These are phyloP conservation scores for Amiota minor DNA, from an alignment of 2,888 invertebrate genomes.

Conservation along the genomic window DNA sequence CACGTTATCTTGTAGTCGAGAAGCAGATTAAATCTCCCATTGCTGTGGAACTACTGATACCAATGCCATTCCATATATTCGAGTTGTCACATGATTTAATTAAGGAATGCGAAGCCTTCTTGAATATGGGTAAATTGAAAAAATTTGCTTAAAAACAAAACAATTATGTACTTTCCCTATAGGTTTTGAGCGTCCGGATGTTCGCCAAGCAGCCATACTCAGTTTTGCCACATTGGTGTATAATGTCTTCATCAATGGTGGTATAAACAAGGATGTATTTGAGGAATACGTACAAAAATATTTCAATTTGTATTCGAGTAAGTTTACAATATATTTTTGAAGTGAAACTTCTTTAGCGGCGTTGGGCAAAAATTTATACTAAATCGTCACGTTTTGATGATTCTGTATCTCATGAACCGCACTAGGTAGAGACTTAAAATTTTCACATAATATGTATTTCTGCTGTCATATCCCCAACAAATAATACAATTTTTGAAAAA, in stretches of 20 bases:
- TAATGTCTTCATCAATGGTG: slow-evolving; percentile 76
- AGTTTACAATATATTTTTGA: slow-evolving; percentile 43
- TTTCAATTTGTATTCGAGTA: slow-evolving; percentile 82
- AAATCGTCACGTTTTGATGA: no score
- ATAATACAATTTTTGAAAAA: no score
- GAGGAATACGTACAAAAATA: slow-evolving; percentile 83
- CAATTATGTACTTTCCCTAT: background rate
- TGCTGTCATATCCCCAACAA: no score
- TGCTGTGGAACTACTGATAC: slow-evolving; percentile 79
- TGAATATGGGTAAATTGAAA: slow-evolving; percentile 68
- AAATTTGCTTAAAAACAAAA: background rate
- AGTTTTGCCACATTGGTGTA: slow-evolving; percentile 81
- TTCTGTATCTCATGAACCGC: no score
- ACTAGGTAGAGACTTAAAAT: no score
- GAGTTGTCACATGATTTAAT: slow-evolving; percentile 76
- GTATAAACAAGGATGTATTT: slow-evolving; percentile 78
- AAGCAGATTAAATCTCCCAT: slow-evolving; percentile 79
- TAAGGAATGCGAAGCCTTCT: slow-evolving; percentile 76
- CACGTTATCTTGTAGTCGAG: slow-evolving; percentile 78
- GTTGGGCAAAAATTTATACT: no score
- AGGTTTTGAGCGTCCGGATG: slow-evolving; percentile 74
- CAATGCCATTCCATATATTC: slow-evolving; percentile 82
- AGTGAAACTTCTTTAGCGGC: no score
- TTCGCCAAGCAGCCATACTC: slow-evolving; percentile 80
- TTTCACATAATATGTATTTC: no score